A percentile compares a stretch with the other conserved stretches of the same genome.
These are phyloP conservation scores for Lithophane socia DNA, from an alignment of 2,888 invertebrate species.

Conservation along the genomic window DNA sequence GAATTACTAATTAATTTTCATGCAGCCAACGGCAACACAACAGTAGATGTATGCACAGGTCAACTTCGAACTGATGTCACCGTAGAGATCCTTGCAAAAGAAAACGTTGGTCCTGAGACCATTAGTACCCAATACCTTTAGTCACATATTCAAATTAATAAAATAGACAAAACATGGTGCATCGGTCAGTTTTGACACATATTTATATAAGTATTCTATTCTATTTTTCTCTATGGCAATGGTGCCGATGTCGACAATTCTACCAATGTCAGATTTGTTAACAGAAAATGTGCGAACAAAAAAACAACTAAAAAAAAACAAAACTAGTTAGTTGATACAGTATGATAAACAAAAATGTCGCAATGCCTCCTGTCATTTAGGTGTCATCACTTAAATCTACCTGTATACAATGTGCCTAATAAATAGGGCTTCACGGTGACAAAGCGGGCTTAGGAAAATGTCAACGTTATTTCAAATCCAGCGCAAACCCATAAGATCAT, in stretches of 20 bases:
- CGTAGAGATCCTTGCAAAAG: neutral
- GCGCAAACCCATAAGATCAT: neutral
- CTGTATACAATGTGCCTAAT: neutral
- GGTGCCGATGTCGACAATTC: too few species aligned
- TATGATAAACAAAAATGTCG: neutral
- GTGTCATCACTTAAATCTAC: constrained; percentile 15
- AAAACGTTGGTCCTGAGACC: neutral
- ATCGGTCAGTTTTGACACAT: neutral
- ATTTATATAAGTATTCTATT: neutral
- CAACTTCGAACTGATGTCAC: neutral
- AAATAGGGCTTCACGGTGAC: neutral
- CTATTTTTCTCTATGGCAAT: too few species aligned
- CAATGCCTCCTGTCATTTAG: neutral
- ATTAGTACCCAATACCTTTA: neutral
- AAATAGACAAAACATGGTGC: neutral
- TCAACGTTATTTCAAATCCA: neutral
- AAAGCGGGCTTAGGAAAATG: constrained; percentile 3
- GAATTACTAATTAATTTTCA: neutral
- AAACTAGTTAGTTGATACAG: too few species aligned
- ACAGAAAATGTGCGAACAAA: too few species aligned
- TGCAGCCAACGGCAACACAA: neutral
- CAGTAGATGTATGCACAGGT: neutral
- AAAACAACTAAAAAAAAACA: too few species aligned
- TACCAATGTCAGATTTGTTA: too few species aligned
- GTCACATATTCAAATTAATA: neutral